Evolutionary conservation across 1,140 invertebrate species (phyloP), one percentile per base, ranked within the genome.

Genomic region (Drosophila kanapiae): DNA sequence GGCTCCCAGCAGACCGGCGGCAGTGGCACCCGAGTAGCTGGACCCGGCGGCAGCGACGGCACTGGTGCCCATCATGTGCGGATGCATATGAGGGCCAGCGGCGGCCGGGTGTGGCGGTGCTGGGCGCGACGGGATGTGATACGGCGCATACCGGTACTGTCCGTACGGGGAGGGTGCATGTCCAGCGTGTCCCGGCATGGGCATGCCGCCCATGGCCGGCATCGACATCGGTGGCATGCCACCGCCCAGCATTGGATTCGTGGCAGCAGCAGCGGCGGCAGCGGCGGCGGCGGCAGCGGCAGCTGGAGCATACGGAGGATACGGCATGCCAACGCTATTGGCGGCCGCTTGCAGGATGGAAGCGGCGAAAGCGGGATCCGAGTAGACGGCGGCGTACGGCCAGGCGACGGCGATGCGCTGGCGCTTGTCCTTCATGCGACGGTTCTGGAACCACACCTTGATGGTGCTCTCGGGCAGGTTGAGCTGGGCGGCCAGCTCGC

Each of bases 371-470:
- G 97, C 95, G 6, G 98, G 98, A 86, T 99, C 98, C 4, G 97
- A 96, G 93, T 98, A 99, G 31, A 99, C 97, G 0, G 97, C 96
- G 0, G 96, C 96, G 92, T 99, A 98, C 0, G 98, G 98, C 98
- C 98, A 99, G 0, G 97, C 96, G 54, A 99, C 95, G 0, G 98
- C 97, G 93, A 99, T 96, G 9, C 98, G 93, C 92, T 99, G 98
- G 0, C 98, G 94, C 85, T 99, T 99, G 93, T 99, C 98, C 92
- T 99, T 99, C 99, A 99, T 99, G n/a, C 99, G 94, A 13, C 99
- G 95, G 88, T 99, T 99, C 95, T 99, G 99, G 92, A 99, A 99
- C 99, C 99, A 99, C 4, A 99, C 98, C 96, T 99, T 99, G 67
- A 99, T 99, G 1, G 99, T 99, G 11, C 97, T 97, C 93, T 99